Percentiles rank a stretch among this genome's conserved stretches.
phyloP scores from a whole-genome alignment of 2,888 invertebrate genomes.

The Dolichopus griseipennis region DNA sequence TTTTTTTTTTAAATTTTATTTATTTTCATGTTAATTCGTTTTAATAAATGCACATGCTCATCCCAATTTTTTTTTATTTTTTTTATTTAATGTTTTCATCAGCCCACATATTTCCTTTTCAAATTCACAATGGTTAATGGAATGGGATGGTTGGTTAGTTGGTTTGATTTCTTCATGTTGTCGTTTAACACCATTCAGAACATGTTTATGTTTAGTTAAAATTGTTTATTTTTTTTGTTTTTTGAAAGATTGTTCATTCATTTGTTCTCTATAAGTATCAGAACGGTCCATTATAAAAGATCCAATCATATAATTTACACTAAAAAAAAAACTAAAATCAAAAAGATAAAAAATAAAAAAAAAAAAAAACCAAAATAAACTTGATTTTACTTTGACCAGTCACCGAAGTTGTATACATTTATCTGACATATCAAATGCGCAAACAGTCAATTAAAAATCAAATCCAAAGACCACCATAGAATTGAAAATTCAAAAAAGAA shows the following conservation, averaged over 20 bases:
- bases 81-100: not conserved
- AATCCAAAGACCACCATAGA: not conserved
- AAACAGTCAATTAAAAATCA: slow-evolving; percentile 1
- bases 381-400: too few species aligned
- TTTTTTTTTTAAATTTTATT: not conserved
- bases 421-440: not conserved
- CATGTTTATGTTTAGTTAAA: too few species aligned
- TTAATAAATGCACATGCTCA: not conserved
- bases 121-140: not conserved
- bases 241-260: too few species aligned
- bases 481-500: not conserved
- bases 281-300: too few species aligned
- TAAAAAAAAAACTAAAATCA: too few species aligned
- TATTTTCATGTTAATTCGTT: not conserved
- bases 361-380: too few species aligned
- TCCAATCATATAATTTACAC: too few species aligned
- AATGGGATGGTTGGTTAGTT: too few species aligned
- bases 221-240: too few species aligned
- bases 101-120: not conserved
- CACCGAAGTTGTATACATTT: too few species aligned
- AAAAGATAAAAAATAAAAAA: too few species aligned
- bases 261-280: too few species aligned
- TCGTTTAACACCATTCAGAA: not conserved
- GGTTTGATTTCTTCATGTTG: not conserved
- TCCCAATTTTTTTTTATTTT: not conserved